A percentile compares a stretch with the other conserved stretches of the same genome.
Evolutionary conservation across 2,113 vertebrate genomes (phyloP).

Genomic region (Lepidothrix coronata): DNA sequence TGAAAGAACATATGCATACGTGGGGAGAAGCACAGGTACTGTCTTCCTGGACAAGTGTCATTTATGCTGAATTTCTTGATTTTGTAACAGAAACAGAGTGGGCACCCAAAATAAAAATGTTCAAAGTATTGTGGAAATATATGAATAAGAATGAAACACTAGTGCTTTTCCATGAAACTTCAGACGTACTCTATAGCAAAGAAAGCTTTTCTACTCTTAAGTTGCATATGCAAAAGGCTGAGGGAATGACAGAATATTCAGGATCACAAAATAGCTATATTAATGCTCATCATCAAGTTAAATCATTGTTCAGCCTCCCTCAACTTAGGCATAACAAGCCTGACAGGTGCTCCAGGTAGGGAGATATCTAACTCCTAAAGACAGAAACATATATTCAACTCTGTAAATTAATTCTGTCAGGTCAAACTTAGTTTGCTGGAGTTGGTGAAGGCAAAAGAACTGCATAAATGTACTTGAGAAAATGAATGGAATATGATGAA

Average conservation of each 20-base stretch:
- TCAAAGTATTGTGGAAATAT: background rate
- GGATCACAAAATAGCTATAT: background rate
- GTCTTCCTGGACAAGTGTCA: background rate
- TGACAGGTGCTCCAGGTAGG: background rate
- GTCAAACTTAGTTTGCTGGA: background rate
- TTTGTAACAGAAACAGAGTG: background rate
- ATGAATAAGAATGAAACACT: background rate
- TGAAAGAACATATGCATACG: background rate
- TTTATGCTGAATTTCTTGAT: background rate
- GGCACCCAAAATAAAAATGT: background rate
- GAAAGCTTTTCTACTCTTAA: background rate
- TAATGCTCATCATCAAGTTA: background rate
- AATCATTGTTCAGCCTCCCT: background rate
- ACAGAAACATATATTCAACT: background rate
- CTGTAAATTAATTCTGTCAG: background rate
- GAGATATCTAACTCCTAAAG: background rate
- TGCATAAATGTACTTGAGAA: background rate
- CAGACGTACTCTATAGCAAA: background rate
- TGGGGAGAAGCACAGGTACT: background rate
- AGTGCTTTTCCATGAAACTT: background rate
- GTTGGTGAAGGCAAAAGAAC: background rate
- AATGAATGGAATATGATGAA: background rate
- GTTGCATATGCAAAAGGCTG: background rate
- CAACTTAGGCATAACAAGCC: background rate
- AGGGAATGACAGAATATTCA: background rate